A percentile compares a stretch with the other conserved stretches of the same genome.
phyloP scores from a whole-genome alignment of 1,140 invertebrate species.

The Drosophila carrolli region DNA sequence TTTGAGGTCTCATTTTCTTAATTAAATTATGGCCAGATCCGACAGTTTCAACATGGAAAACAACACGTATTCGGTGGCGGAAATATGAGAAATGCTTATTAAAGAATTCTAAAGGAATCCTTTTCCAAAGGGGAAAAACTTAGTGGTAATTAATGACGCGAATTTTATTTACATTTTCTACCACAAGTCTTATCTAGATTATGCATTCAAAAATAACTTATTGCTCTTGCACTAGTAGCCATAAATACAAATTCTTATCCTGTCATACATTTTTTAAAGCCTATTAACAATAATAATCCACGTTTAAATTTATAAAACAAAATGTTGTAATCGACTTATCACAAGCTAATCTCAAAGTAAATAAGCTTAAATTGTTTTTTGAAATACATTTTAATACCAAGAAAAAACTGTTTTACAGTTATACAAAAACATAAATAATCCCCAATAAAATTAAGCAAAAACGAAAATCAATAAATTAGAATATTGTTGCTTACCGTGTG shows the following conservation, averaged over 20 bases:
- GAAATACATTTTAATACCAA: not conserved
- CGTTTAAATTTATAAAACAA: not conserved
- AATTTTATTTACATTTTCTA: too few relatives aligned
- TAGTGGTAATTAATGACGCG: too few relatives aligned
- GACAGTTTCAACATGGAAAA: slow-evolving; percentile 38
- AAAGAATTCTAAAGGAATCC: not conserved
- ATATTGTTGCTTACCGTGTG: slow-evolving; percentile 71
- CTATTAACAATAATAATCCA: not conserved
- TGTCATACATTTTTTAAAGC: too few relatives aligned
- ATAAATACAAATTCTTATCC: too few relatives aligned
- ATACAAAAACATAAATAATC: not conserved
- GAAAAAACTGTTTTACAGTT: not conserved
- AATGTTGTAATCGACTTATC: not conserved
- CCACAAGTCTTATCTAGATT: not conserved
- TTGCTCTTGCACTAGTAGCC: too few relatives aligned
- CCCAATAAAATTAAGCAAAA: not conserved
- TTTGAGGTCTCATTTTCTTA: slow-evolving; percentile 83
- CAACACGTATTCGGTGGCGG: slow-evolving; percentile 18
- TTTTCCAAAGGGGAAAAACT: too few relatives aligned
- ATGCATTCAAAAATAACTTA: not conserved
- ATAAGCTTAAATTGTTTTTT: too few relatives aligned
- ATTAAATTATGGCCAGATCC: slow-evolving; percentile 78
- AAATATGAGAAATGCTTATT: slow-evolving; percentile 22
- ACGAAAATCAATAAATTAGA: not conserved
- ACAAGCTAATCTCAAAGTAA: not conserved